phyloP scores from a whole-genome alignment of 2,797 vertebrate species.

The Gallinago solitaria region DNA sequence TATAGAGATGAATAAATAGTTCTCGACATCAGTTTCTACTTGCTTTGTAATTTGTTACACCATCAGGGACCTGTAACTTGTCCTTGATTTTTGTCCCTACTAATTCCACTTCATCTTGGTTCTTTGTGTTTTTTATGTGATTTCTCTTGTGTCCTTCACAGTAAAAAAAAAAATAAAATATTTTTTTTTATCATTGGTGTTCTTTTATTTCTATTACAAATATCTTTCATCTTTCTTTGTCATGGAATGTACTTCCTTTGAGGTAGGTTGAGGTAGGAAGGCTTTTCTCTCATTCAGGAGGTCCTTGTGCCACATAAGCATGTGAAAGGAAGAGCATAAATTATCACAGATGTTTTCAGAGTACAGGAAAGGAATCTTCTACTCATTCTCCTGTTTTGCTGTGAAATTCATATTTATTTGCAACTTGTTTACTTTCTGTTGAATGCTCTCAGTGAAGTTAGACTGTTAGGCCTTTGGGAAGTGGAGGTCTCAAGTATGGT shows the following conservation, averaged over 20 bases:
- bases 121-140: background rate
- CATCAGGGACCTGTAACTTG: background rate
- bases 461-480: background rate
- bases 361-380: background rate
- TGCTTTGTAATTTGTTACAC: conserved; percentile 23
- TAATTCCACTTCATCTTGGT: background rate
- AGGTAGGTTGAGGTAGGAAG: background rate
- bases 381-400: background rate
- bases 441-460: background rate
- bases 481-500: fast-evolving
- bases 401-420: background rate
- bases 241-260: background rate
- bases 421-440: background rate
- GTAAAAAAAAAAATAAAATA: background rate
- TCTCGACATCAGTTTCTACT: conserved; percentile 13
- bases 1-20: conserved; percentile 44
- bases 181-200: background rate
- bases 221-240: background rate
- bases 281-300: background rate
- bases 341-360: background rate
- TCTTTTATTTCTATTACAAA: background rate
- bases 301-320: background rate
- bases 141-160: conserved; percentile 3
- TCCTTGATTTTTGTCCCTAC: conserved; percentile 7
- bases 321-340: background rate